Conservation (phyloP, 2,888 invertebrate genomes). For the Apotomis turbidana region DNA sequence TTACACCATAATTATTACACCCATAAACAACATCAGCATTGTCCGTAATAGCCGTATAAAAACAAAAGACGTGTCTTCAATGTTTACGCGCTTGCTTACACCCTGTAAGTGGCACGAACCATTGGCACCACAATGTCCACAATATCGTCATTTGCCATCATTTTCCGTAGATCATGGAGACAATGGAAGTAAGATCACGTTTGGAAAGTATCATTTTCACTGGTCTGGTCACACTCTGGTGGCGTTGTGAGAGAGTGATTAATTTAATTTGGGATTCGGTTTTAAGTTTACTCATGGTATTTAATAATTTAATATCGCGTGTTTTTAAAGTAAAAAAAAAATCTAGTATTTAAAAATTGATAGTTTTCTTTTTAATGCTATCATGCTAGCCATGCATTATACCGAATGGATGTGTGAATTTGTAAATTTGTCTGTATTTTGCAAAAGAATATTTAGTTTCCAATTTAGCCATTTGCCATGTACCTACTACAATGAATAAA, state of each 20-base stretch:
- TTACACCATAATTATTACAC: background rate
- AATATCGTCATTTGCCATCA: conserved; percentile 23
- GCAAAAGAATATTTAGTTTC: too few relatives aligned
- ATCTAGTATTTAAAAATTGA: background rate
- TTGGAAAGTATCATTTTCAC: conserved; percentile 71
- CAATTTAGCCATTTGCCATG: too few relatives aligned
- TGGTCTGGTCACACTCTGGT: conserved; percentile 64
- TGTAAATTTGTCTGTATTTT: too few relatives aligned
- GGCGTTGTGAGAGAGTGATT: conserved; percentile 49
- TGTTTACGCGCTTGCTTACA: conserved; percentile 33
- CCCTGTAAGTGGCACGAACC: conserved; percentile 9
- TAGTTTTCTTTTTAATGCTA: background rate
- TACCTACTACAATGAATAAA: too few relatives aligned
- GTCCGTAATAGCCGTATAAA: conserved; percentile 43
- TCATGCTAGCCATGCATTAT: too few relatives aligned
- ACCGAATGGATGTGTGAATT: too few relatives aligned
- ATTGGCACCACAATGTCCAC: conserved; percentile 15
- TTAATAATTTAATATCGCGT: conserved; percentile 18
- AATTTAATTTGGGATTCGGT: conserved; percentile 45
- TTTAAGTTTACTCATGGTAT: conserved; percentile 27
- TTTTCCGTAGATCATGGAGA: conserved; percentile 42
- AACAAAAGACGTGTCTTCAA: conserved; percentile 24
- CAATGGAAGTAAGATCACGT: conserved; percentile 60
- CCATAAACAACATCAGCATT: background rate
- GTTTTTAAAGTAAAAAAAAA: background rate